Conservation (phyloP, 2,113 vertebrate genomes). For the Gymnocephalus cernua region DNA sequence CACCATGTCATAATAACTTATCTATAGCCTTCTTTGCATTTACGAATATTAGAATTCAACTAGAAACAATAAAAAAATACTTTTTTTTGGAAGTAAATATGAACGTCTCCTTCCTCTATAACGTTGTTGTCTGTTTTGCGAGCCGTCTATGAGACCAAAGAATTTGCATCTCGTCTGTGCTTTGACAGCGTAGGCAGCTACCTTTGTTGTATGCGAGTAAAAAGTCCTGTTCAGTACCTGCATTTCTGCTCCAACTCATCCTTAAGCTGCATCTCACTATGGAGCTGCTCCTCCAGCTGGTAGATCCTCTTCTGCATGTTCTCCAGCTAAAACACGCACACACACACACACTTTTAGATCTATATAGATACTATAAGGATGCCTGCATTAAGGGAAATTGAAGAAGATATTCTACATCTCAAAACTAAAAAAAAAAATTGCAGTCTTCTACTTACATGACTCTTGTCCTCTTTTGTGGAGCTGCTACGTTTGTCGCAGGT, state of each 20-base stretch:
- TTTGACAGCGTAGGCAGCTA: not conserved
- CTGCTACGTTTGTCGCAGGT: conserved; percentile 91
- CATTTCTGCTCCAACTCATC: conserved; percentile 99
- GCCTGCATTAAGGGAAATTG: not conserved
- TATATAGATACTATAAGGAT: not conserved
- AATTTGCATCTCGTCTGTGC: conserved; percentile 7
- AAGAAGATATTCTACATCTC: not conserved
- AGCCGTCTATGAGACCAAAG: not conserved
- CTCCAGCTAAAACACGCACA: conserved; percentile 88
- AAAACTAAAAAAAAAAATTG: not conserved
- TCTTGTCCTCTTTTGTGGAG: conserved; percentile 91
- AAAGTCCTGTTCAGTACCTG: conserved; percentile 84
- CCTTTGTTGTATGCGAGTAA: not conserved
- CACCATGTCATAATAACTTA: not conserved
- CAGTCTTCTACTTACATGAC: conserved; percentile 86
- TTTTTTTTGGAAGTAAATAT: not conserved
- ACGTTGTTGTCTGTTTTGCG: not conserved
- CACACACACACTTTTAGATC: not conserved
- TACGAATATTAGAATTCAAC: not conserved
- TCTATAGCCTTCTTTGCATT: not conserved
- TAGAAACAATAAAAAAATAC: not conserved
- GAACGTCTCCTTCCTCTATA: not conserved
- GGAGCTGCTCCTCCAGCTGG: conserved; percentile 96
- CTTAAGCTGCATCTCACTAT: conserved; percentile 97
- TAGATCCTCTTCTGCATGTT: conserved; percentile 96